These are phyloP conservation scores for Phoeniculus purpureus DNA, from an alignment of 2,797 vertebrate species.

Conservation along the genomic window DNA sequence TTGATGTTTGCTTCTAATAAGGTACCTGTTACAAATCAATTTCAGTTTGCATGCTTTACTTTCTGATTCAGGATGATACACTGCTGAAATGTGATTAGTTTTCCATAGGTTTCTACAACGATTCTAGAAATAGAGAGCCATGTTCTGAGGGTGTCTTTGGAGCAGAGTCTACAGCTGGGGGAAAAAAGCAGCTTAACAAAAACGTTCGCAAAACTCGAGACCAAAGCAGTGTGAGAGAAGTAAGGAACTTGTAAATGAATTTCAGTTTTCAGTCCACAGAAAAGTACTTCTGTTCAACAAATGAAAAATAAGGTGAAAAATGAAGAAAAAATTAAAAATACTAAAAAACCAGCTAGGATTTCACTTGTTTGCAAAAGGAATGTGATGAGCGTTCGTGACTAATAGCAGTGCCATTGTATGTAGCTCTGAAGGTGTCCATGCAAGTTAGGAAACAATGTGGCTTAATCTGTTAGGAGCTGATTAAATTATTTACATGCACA, in stretches of 20 bases:
- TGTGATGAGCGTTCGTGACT: background rate
- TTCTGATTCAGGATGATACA: conserved; percentile 76
- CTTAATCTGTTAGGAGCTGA: background rate
- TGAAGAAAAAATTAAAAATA: background rate
- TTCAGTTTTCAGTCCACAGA: background rate
- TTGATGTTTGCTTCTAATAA: conserved; percentile 87
- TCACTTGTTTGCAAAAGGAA: background rate
- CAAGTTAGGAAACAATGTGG: background rate
- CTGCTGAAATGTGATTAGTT: conserved; percentile 73
- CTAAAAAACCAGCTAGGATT: background rate
- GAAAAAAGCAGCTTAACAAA: conserved; percentile 22
- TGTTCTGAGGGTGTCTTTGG: conserved; percentile 33
- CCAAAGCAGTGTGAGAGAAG: background rate
- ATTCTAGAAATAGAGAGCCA: conserved; percentile 40
- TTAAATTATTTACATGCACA: background rate
- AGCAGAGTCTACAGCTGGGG: conserved; percentile 36
- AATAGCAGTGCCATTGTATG: background rate
- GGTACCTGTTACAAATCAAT: conserved; percentile 87
- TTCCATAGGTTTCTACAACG: conserved; percentile 63
- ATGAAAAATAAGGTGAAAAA: background rate
- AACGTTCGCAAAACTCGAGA: background rate
- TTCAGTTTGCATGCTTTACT: conserved; percentile 80
- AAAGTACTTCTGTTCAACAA: background rate
- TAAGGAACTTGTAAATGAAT: background rate
- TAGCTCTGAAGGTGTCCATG: background rate